Percentiles rank a stretch among this genome's conserved stretches.
These are phyloP conservation scores for Drosophila trichaetosa DNA, from an alignment of 2,888 invertebrate species.

Conservation along the genomic window DNA sequence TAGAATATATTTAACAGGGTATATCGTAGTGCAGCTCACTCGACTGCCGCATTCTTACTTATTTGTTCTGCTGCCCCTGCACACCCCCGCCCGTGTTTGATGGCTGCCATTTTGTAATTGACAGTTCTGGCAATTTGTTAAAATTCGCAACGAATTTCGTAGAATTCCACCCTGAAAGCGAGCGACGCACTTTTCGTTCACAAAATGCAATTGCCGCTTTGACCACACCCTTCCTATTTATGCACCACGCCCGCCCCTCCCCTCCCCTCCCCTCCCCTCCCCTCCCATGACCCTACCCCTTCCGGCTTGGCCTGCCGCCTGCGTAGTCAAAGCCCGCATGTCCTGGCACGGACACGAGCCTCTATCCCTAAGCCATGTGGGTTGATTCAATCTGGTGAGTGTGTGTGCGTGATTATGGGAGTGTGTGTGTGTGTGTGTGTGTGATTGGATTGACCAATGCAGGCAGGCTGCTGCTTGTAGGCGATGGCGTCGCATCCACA, in stretches of 20 bases:
- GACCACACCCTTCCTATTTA: slow-evolving; percentile 63
- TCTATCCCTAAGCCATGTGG: slow-evolving; percentile 48
- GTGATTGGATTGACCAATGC: slow-evolving; percentile 68
- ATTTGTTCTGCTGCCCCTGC: background rate
- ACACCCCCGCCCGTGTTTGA: slow-evolving; percentile 26
- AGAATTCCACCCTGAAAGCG: slow-evolving; percentile 55
- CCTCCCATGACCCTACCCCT: background rate
- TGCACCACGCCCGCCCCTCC: slow-evolving; percentile 19
- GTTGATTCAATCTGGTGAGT: slow-evolving; percentile 46
- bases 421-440: slow-evolving; percentile 18
- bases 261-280: background rate
- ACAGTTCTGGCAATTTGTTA: slow-evolving; percentile 36
- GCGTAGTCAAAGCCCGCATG: background rate
- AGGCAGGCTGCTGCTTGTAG: slow-evolving; percentile 48
- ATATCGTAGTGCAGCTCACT: background rate
- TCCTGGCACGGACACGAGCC: slow-evolving; percentile 36
- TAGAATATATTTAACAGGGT: background rate
- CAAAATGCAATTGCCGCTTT: slow-evolving; percentile 50
- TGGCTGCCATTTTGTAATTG: slow-evolving; percentile 49
- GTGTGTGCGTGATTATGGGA: slow-evolving; percentile 2
- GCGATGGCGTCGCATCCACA: slow-evolving; percentile 45
- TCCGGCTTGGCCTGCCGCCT: slow-evolving; percentile 7
- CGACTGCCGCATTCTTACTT: background rate
- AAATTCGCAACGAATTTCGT: slow-evolving; percentile 48
- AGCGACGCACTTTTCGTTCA: slow-evolving; percentile 14